Evolutionary conservation across 2,113 vertebrate genomes (phyloP), one percentile per base, ranked within the genome.

Genomic region (Aptenodytes forsteri): DNA sequence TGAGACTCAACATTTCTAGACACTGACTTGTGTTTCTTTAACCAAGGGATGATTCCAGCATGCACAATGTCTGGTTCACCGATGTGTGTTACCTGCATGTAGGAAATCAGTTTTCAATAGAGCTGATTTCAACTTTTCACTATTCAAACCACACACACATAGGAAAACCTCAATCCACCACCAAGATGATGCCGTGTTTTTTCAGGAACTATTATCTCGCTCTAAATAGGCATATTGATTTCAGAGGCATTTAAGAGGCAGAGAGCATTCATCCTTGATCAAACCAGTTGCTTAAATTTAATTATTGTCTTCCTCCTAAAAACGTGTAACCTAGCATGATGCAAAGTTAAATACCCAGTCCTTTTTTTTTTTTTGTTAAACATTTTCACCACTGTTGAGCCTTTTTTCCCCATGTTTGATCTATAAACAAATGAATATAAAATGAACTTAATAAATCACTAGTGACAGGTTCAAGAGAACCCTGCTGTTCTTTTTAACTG

Each of bases 381-480:
- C 87, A 54, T 95, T n/a, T 88, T 98, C 95, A 97, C 86, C 98
- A 97, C 27, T 49, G 87, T 96, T 88, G 65, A 95, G 85, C 25
- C 54, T 96, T 97, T 97, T 91, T 92, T 95, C 96, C 92, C 61
- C 81, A 62, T 61, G 44, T 97, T 97, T 98, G 93, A 97, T 98
- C 97, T 97, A 97, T 97, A 98, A 98, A 98, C 95, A 98, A 97
- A 98, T 97, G 95, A 98, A 98, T 98, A 97, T 91, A 98, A 97
- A 98, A 98, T 97, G 76, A 97, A 96, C 83, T 95, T 96, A 97
- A 98, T 98, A 98, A 98, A 98, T 98, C 97, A 97, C 79, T 87
- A 83, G 76, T 97, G 98, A 96, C 97, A 98, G 94, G 75, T 97
- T 98, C 92, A 97, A 97, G 88, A 97, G 66, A 95, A 87, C n/a